A percentile compares a stretch with the other conserved stretches of the same genome.
Conservation (phyloP, 2,113 vertebrate species). For the Elaphurus davidianus region DNA sequence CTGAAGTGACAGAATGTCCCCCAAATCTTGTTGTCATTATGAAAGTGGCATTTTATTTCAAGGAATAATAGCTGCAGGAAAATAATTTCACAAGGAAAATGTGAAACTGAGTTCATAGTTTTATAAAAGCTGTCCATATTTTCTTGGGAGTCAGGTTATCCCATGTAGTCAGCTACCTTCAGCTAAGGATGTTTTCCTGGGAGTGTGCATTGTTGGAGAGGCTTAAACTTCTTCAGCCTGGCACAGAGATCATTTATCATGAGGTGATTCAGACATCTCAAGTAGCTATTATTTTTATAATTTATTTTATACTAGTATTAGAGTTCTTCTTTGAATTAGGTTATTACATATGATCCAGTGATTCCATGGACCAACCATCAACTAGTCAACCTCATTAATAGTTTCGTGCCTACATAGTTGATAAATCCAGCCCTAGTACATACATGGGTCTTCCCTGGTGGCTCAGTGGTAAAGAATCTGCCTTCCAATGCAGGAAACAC, state of each 20-base stretch:
- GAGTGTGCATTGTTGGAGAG: background rate
- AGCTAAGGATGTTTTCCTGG: background rate
- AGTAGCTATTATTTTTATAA: background rate
- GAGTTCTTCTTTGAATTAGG: background rate
- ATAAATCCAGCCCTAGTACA: background rate
- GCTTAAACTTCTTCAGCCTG: background rate
- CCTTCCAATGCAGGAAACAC: background rate
- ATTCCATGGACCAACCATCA: background rate
- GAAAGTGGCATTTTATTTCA: constrained; percentile 22
- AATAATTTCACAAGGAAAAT: background rate
- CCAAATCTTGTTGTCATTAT: constrained; percentile 4
- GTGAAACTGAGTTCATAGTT: background rate
- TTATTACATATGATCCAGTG: background rate
- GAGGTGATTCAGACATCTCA: background rate
- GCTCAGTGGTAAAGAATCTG: background rate
- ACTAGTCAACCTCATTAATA: background rate
- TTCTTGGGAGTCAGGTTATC: background rate
- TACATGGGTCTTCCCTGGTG: background rate
- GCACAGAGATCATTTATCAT: background rate
- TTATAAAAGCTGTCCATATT: background rate
- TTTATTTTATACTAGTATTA: background rate
- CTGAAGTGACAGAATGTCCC: background rate
- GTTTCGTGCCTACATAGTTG: background rate
- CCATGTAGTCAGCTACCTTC: background rate
- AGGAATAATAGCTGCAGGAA: background rate